phyloP scores from a whole-genome alignment of 2,113 vertebrate species.

The Podiceps cristatus region DNA sequence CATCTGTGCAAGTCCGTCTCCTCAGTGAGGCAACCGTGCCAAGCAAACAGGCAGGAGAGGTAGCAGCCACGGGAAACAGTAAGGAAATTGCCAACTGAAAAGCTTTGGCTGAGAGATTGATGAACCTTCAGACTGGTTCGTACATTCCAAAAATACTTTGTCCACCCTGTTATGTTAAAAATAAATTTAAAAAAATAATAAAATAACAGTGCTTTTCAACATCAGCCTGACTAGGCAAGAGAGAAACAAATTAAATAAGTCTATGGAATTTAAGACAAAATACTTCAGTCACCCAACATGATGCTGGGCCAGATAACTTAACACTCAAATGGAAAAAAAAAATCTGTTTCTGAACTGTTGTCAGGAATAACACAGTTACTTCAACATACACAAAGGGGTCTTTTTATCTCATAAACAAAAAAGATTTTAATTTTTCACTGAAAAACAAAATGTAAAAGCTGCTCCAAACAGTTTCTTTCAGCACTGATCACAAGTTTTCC shows the following conservation, averaged over 20 bases:
- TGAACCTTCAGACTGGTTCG: neutral
- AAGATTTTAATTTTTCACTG: neutral
- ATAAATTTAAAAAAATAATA: neutral
- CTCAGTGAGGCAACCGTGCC: neutral
- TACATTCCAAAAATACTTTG: neutral
- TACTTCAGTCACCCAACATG: neutral
- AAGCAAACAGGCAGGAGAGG: neutral
- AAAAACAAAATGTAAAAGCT: neutral
- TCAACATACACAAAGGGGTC: neutral
- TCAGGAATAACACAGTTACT: neutral
- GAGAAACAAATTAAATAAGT: neutral
- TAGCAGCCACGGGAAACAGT: fast-evolving
- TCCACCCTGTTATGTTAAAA: neutral
- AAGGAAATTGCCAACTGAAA: neutral
- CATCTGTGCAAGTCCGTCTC: neutral
- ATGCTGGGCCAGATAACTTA: neutral
- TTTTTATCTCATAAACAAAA: neutral
- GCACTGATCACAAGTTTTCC: neutral
- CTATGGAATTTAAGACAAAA: no score
- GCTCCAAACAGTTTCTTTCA: neutral
- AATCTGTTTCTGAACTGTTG: neutral
- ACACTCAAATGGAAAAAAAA: neutral
- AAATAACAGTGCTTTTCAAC: neutral
- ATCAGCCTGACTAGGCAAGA: neutral
- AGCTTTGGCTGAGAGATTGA: neutral